Evolutionary conservation across 2,797 vertebrate genomes (phyloP).

Genomic region (Cichlasoma orientale): DNA sequence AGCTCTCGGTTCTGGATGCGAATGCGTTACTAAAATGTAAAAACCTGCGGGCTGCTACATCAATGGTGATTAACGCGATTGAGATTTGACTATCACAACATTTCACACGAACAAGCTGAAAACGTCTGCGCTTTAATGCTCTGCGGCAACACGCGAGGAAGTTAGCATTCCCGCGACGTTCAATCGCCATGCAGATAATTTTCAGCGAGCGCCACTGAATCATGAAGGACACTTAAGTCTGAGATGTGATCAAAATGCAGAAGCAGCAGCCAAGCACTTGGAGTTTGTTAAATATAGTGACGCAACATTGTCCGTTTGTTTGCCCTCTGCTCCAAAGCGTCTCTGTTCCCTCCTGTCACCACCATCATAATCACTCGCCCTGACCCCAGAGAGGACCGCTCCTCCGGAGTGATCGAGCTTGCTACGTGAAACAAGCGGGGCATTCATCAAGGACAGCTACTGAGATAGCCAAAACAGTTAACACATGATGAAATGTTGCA

Average conservation of each 20-base stretch:
- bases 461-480: neutral
- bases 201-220: conserved; percentile 71
- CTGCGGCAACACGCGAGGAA: conserved; percentile 45
- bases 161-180: conserved; percentile 71
- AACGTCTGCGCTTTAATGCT: conserved; percentile 52
- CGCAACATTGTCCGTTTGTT: conserved; percentile 42
- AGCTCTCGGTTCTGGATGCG: conserved; percentile 19
- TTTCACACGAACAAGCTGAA: conserved; percentile 51
- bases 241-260: conserved; percentile 76
- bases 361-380: neutral
- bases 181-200: conserved; percentile 75
- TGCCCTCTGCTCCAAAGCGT: conserved; percentile 7
- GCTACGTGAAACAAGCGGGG: conserved; percentile 2
- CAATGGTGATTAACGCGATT: conserved; percentile 45
- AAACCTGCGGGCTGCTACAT: conserved; percentile 30
- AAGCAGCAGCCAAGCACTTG: conserved; percentile 32
- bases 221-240: conserved; percentile 79
- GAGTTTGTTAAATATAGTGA: conserved; percentile 55
- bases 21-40: conserved; percentile 20
- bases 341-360: conserved; percentile 17
- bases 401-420: neutral
- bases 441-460: conserved; percentile 7
- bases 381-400: neutral
- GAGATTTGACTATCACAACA: conserved; percentile 62
- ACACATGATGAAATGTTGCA: neutral